Base-by-base conservation (phyloP, 2,113 vertebrate species). In the Ivindomyrus marchei region DNA sequence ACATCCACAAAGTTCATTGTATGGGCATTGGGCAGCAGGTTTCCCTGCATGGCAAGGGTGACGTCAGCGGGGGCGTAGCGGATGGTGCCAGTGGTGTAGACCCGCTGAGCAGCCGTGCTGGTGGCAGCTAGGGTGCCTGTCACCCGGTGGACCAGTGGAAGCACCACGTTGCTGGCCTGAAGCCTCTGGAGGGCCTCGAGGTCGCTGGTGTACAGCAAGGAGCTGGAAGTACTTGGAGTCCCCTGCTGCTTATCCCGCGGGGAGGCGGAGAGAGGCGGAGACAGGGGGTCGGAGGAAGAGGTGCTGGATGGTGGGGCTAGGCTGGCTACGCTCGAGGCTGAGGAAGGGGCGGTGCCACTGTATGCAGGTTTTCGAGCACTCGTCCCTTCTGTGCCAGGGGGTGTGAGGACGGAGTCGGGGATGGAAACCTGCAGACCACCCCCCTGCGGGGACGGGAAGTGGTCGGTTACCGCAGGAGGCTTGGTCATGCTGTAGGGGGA, bases 401-500 rank as follows among this genome's bases (percentile, higher is more conserved):
- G 98, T 46, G 98, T 99, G 92, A 99, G 98, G 91, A 99, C 98
- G 0, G 98, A 98, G 94, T 99, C 98, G 4, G 98, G 98, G 92
- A 99, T 98, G 95, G 97, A 95, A 85, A 98, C 98, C 92, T 98
- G 98, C 92, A 98, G 97, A 89, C 96, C 94, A 89, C 96, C 96
- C 87, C 96, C 95, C 94, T 97, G 97, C 1, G 98, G 97, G 62
- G 98, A 98, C 50, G 98, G 97, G 95, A 98, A 99, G 95, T 96
- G 95, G 92, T 99, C 97, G 0, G 97, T 96, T 92, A 2, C 94
- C 91, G 95, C 94, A 92, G 96, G 96, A 86, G 98, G 97, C 95
- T 98, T 99, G 94, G 98, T 99, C 98, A 99, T 99, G 95, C 98
- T 99, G 95, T 98, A 99, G 62, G 98, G 98, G 2, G 98, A 98